Base-by-base conservation (phyloP, 2,113 vertebrate species). In the Corythornis cristatus region DNA sequence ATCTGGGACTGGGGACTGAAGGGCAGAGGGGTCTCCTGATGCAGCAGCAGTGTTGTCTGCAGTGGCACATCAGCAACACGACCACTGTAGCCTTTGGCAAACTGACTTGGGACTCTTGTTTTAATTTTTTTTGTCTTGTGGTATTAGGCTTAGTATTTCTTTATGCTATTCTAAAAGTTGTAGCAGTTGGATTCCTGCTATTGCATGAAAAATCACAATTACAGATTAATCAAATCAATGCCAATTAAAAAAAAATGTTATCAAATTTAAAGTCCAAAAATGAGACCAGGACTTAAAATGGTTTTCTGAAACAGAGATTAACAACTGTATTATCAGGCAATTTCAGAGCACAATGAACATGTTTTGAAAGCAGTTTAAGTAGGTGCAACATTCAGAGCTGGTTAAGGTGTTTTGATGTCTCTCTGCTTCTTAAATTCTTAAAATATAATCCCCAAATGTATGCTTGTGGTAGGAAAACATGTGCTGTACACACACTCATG, bases 401-500 rank as follows among this genome's bases (percentile, higher is more conserved):
- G 31, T 19, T 15, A 61, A 91, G 84, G 37, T 93, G 50, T 79
- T 89, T 62, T 83, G 31, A 45, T 28, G 50, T 37, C 13, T 37
- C 13, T 43, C 37, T 83, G 29, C 19, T 91, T 73, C 81, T 75
- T 35, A 46, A 46, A 46, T 46, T 46, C 19, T 87, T 85, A 73
- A 87, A 89, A 88, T 46, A 12, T 8, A 61, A 83, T 57, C 1
- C 45, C 54, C 58, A 51, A 89, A 43, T 85, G 82, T 96, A 76
- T 88, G 77, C 83, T 92, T 96, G 67, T 87, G 93, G 71, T 79
- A 85, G 74, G 45, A 87, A 61, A 76, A 45, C 50, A 45, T 28
- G 33, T 80, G 66, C 87, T 87, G 28, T 82, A 43, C 61, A 40
- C 35, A 65, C 1, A 6, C 35, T 87, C 20, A 13, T 50, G 54